Percentiles rank a stretch among this genome's conserved stretches.
Conservation (phyloP, 2,888 invertebrate genomes). For the Synergus laeviventris region DNA sequence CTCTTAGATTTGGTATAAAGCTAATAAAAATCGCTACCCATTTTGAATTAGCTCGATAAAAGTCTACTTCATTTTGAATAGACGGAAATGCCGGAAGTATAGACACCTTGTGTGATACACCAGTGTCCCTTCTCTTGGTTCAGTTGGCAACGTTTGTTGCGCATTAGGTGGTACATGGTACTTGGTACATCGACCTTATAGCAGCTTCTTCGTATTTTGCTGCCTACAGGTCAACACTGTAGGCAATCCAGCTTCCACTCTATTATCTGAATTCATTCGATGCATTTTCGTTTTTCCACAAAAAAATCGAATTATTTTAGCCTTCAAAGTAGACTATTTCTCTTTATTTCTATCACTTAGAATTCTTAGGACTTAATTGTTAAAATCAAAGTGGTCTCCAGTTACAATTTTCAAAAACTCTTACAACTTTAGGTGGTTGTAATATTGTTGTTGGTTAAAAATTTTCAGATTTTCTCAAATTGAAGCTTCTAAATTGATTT, state of each 20-base stretch:
- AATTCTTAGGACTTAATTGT: too few relatives aligned
- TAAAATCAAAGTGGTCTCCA: too few relatives aligned
- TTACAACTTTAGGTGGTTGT: not conserved
- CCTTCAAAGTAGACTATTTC: not conserved
- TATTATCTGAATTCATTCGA: not conserved
- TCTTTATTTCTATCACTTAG: not conserved
- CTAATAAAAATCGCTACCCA: not conserved
- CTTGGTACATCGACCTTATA: slow-evolving; percentile 37
- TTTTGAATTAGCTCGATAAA: not conserved
- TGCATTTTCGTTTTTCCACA: not conserved
- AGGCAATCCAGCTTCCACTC: slow-evolving; percentile 17
- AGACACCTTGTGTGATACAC: slow-evolving; percentile 11
- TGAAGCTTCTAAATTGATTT: too few relatives aligned
- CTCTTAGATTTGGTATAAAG: not conserved
- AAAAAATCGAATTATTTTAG: not conserved
- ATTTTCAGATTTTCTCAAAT: too few relatives aligned
- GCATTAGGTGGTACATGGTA: slow-evolving; percentile 32
- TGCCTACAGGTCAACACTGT: slow-evolving; percentile 31
- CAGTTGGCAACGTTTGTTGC: slow-evolving; percentile 31
- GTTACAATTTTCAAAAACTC: not conserved
- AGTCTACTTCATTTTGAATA: slow-evolving; percentile 20
- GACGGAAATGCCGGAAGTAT: slow-evolving; percentile 34
- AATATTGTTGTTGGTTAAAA: not conserved
- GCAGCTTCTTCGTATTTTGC: slow-evolving; percentile 29
- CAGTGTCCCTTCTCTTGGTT: slow-evolving; percentile 22